Conservation (phyloP, 2,113 vertebrate species). For the Seriola rivoliana region DNA sequence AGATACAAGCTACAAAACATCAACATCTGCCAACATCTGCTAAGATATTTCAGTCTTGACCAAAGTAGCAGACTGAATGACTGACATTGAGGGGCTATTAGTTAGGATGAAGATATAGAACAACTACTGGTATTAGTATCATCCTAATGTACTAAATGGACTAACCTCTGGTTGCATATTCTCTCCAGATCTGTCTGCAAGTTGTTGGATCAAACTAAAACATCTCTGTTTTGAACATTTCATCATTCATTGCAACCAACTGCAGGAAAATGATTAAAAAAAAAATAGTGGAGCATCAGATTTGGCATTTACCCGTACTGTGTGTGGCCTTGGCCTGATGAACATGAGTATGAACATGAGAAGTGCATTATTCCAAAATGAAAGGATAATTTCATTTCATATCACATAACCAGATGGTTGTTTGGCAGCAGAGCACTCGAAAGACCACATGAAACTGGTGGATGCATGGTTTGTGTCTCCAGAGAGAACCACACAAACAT, state of each 20-base stretch:
- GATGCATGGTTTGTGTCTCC: slow-evolving; percentile 19
- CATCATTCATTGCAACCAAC: not conserved
- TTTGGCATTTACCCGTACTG: not conserved
- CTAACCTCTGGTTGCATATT: not conserved
- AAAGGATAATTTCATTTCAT: slow-evolving; percentile 38
- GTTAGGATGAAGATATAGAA: not conserved
- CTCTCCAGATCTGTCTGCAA: not conserved
- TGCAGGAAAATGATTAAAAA: not conserved
- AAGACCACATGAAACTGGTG: slow-evolving; percentile 32
- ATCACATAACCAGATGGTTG: slow-evolving; percentile 39
- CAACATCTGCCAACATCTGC: not conserved
- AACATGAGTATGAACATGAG: slow-evolving; percentile 25
- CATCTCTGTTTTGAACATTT: slow-evolving; percentile 7
- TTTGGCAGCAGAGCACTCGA: slow-evolving; percentile 22
- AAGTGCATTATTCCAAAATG: slow-evolving; percentile 23
- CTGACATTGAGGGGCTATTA: not conserved
- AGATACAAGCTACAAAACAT: not conserved
- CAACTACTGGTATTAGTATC: not conserved
- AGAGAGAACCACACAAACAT: slow-evolving; percentile 7
- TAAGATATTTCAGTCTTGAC: not conserved
- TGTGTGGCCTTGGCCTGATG: slow-evolving; percentile 33
- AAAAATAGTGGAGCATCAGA: not conserved
- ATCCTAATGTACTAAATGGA: not conserved
- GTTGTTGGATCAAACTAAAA: not conserved
- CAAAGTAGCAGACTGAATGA: not conserved